A percentile compares a stretch with the other conserved stretches of the same genome.
Conservation (phyloP, 2,888 invertebrate genomes). For the Ligdia adustata region DNA sequence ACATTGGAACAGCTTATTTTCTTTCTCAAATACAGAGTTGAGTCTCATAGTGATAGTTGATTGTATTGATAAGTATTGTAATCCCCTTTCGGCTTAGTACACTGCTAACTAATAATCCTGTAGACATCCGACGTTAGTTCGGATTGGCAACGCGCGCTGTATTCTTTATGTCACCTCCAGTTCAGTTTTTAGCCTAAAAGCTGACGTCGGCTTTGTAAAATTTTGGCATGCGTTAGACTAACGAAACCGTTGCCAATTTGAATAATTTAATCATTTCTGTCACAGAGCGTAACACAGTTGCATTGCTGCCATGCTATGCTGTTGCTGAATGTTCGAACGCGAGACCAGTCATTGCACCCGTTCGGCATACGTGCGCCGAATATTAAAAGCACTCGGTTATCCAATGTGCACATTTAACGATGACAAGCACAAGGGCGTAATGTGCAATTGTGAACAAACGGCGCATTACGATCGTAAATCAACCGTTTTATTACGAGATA, state of each 20-base stretch:
- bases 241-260: slow-evolving; percentile 24
- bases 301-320: too few species aligned
- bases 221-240: slow-evolving; percentile 20
- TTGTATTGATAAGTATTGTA: too few species aligned
- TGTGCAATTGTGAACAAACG: slow-evolving; percentile 46
- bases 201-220: slow-evolving; percentile 16
- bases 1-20: too few species aligned
- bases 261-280: slow-evolving; percentile 26
- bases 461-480: slow-evolving; percentile 39
- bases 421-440: slow-evolving; percentile 47
- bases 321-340: slow-evolving; percentile 6
- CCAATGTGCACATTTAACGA: slow-evolving; percentile 33
- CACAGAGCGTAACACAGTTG: slow-evolving; percentile 26
- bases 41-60: too few species aligned
- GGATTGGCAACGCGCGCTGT: too few species aligned
- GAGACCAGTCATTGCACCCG: slow-evolving; percentile 41
- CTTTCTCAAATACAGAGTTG: too few species aligned
- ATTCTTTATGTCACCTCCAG: too few species aligned
- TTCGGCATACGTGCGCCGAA: slow-evolving; percentile 42
- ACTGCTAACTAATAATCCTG: too few species aligned
- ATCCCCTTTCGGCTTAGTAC: too few species aligned
- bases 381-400: slow-evolving; percentile 36
- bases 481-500: slow-evolving; percentile 39
- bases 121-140: too few species aligned
- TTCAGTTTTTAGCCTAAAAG: slow-evolving; percentile 2